These are phyloP conservation scores for Athalia rosae DNA, from an alignment of 2,888 invertebrate species.

Conservation along the genomic window DNA sequence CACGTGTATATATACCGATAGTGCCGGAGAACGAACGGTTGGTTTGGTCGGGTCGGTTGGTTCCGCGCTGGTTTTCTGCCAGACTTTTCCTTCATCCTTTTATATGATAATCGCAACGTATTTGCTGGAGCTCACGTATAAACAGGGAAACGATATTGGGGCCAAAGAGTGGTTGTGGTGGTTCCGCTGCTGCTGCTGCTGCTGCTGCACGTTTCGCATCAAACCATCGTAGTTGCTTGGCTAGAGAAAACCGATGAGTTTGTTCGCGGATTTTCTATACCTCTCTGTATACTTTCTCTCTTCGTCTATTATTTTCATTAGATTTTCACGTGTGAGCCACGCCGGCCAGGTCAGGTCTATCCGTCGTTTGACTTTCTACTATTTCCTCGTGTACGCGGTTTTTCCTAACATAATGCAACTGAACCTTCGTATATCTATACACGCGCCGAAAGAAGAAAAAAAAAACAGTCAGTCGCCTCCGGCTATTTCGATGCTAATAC, in stretches of 20 bases:
- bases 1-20: too few species aligned
- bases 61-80: slow-evolving; percentile 18
- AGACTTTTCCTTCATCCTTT: slow-evolving; percentile 59
- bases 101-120: slow-evolving; percentile 71
- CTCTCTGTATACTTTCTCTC: too few species aligned
- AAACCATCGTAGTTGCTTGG: too few species aligned
- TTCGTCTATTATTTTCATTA: slow-evolving; percentile 48
- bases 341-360: too few species aligned
- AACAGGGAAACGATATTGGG: slow-evolving; percentile 65
- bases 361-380: slow-evolving; percentile 28
- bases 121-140: slow-evolving; percentile 67
- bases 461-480: too few species aligned
- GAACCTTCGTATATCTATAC: too few species aligned
- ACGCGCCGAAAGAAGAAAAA: neutral
- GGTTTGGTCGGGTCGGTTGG: neutral
- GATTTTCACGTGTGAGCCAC: slow-evolving; percentile 33
- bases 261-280: neutral
- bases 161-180: slow-evolving; percentile 49
- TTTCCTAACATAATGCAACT: neutral
- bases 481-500: too few species aligned
- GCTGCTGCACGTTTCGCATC: too few species aligned
- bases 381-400: neutral
- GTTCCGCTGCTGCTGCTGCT: neutral
- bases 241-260: slow-evolving; percentile 18
- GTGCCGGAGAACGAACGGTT: neutral